Percentiles rank a stretch among this genome's conserved stretches.
Conservation (phyloP, 2,888 invertebrate genomes). For the Myathropa florea region DNA sequence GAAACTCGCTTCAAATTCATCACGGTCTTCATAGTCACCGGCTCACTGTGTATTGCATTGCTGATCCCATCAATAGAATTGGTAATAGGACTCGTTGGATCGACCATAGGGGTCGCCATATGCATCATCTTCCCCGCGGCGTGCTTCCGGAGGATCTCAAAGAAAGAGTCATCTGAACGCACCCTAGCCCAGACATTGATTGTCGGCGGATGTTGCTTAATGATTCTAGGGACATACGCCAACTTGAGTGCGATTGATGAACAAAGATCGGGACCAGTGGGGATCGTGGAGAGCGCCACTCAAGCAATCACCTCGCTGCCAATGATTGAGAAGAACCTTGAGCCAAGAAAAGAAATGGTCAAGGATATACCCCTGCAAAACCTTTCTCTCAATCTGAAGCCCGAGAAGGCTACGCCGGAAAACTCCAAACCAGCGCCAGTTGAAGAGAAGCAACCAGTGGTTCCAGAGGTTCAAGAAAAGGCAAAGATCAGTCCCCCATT, state of each 20-base stretch:
- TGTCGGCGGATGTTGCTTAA: slow-evolving; percentile 90
- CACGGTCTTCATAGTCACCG: slow-evolving; percentile 89
- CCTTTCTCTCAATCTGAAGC: slow-evolving; percentile 1
- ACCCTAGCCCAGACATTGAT: slow-evolving; percentile 91
- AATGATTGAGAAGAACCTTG: slow-evolving; percentile 12
- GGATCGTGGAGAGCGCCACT: slow-evolving; percentile 7
- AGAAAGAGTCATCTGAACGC: slow-evolving; percentile 91
- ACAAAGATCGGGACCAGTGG: slow-evolving; percentile 79
- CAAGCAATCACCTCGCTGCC: slow-evolving; percentile 1
- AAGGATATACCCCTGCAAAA: slow-evolving; percentile 40
- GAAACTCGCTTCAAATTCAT: slow-evolving; percentile 91
- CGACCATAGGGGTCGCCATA: slow-evolving; percentile 96
- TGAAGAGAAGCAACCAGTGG: slow-evolving; percentile 18
- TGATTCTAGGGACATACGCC: slow-evolving; percentile 95
- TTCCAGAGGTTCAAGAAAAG: slow-evolving; percentile 44
- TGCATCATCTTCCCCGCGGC: slow-evolving; percentile 96
- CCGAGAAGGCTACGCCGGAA: slow-evolving; percentile 60
- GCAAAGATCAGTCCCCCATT: slow-evolving; percentile 74
- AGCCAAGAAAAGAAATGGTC: slow-evolving; percentile 12
- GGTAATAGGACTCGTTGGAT: slow-evolving; percentile 95
- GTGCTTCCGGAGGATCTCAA: slow-evolving; percentile 92
- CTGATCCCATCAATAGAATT: slow-evolving; percentile 96
- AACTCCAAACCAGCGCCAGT: slow-evolving; percentile 10
- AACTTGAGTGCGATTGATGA: slow-evolving; percentile 89
- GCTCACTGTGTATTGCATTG: slow-evolving; percentile 90